Evolutionary conservation across 2,797 vertebrate species (phyloP), one percentile per base, ranked within the genome.

Genomic region (Philypnodon macrostomus): DNA sequence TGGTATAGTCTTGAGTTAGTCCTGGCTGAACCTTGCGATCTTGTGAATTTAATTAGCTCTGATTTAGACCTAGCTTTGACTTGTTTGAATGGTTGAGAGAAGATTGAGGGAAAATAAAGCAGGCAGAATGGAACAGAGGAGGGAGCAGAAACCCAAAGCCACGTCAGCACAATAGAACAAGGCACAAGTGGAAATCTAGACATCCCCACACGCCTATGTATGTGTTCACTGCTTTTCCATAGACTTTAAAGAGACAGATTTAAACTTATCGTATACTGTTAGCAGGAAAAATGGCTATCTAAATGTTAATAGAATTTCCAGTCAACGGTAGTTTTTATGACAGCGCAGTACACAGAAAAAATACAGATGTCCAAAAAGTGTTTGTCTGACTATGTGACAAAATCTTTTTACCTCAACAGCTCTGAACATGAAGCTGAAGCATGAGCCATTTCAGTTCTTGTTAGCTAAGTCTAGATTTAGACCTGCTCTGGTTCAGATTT

Each of bases 131-230:
- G 40, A 53, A 23, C 10, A n/a, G 53, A 51, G 45, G 53, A 74
- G 60, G 63, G 65, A 73, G 70, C 56, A 67, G 79, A 29, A 70
- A 72, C 58, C 64, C 62, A 47, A 37, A 77, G 86, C 85, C 86
- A 87, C 83, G 81, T 89, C 84, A 87, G 85, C 85, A 81, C 75
- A 70, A 80, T 41, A 64, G 66, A 72, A 70, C 61, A 65, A 70
- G 70, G 60, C 38, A 60, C 38, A 67, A 82, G 72, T 69, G 67
- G 77, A 84, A 75, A 67, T 70, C 67, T 67, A 69, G 67, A 59
- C 62, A 57, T 62, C 70, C 64, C 70, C 62, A 72, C 65, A 59
- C 51, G 63, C 57, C 64, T 24, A 63, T 51, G 34, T 24, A 63
- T 51, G 34, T 60, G 76, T 79, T 72, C 63, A 39, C 63, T 59